Percentiles rank a stretch among this genome's conserved stretches.
These are phyloP conservation scores for Ophonus ardosiacus DNA, from an alignment of 2,888 invertebrate genomes.

Conservation along the genomic window DNA sequence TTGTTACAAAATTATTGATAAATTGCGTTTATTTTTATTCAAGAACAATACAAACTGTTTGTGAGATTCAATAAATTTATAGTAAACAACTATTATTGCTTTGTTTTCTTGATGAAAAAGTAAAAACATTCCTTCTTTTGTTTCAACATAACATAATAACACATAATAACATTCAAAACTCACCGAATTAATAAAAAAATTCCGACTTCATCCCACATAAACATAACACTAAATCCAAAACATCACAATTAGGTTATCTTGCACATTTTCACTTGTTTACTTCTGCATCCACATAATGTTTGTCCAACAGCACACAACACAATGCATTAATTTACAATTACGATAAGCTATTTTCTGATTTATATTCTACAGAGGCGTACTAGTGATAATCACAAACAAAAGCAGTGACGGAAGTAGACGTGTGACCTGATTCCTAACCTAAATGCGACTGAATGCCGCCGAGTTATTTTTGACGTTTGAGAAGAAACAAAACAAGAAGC, in stretches of 20 bases:
- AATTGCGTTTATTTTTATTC: not conserved
- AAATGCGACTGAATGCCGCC: not conserved
- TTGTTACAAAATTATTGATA: not conserved
- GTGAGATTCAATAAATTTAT: not conserved
- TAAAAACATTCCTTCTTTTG: not conserved
- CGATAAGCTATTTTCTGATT: not conserved
- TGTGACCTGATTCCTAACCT: not conserved
- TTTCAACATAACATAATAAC: not conserved
- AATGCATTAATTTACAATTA: slow-evolving; percentile 1
- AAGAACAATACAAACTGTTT: not conserved
- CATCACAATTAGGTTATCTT: not conserved
- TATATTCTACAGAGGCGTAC: not conserved
- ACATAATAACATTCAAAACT: not conserved
- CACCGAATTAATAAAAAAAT: slow-evolving; percentile 6
- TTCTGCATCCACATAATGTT: not conserved
- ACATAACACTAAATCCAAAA: not conserved
- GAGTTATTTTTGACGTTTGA: not conserved
- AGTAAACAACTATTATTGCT: not conserved
- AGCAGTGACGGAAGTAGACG: not conserved
- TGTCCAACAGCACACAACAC: not conserved
- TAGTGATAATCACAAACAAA: not conserved
- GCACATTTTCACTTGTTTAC: not conserved
- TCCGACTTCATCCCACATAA: not conserved
- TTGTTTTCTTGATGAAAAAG: not conserved
- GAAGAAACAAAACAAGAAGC: not conserved